Base-by-base conservation (phyloP, 2,113 vertebrate genomes). In the Climacteris rufus region DNA sequence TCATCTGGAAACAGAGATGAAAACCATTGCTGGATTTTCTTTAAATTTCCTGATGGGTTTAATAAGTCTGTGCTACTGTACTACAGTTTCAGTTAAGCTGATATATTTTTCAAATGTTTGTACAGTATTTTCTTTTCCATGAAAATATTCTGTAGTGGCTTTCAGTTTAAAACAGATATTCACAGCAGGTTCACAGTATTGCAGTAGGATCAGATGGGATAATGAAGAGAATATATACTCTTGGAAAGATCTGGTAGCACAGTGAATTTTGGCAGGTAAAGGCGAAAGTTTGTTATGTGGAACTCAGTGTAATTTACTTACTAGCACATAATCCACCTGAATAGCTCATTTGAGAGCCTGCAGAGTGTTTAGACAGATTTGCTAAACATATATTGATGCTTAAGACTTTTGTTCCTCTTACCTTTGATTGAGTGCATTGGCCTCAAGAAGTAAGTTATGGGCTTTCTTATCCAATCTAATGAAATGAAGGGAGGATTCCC, bases 11-110 rank as follows among this genome's bases (percentile, higher is more conserved):
- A 94, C 23, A 71, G 31, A 39, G 64, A 74, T 80, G 77, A 88
- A 97, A 95, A 88, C 65, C 42, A 66, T 61, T 42, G 20, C 82
- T 75, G 70, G n/a, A 44, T 93, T 96, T 96, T 65, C 52, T 94
- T 85, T 92, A 91, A 28, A 47, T 74, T 92, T 95, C 47, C 47
- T 96, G 52, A 78, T 94, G 30, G 18, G 20, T 70, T 88, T 90
- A 78, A 33, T 78, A 88, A 75, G 25, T 75, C 63, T 57, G 18
- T 92, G 28, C 28, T 83, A 57, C 44, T n/a, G 6, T 68, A 23
- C 21, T 88, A 68, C 71, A 61, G 14, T 87, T 93, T 78, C 17
- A 91, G 72, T 93, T 82, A 84, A 93, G 27, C 8, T 61, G 64
- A 44, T 93, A 61, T 35, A 72, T 89, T 66, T 66, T 90, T 79